Evolutionary conservation across 53 echinoderm and acorn worm genomes (phyloP), one percentile per base, ranked within the genome.

Genomic region (Temnopleurus reevesii): DNA sequence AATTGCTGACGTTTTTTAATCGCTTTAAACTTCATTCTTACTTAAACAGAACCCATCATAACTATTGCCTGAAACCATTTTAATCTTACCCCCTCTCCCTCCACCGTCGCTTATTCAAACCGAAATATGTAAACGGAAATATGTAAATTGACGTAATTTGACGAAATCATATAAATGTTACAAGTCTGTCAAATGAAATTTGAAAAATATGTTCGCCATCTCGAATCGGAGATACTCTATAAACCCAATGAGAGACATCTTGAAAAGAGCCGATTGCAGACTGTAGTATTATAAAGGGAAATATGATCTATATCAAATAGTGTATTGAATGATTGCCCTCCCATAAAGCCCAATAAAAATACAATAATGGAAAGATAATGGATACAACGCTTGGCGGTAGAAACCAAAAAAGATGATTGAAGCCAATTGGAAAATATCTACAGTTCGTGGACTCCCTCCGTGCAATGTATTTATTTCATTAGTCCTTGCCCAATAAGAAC

Each of bases 381-480:
- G 63, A 63, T 63, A 33, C 63, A 63, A 63, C 63, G 63, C 63
- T 63, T 63, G 63, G 63, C 63, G 63, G 63, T 63, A 34, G 63
- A 63, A 33, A 63, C 63, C n/a, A n/a, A 63, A 63, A 63, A 63
- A 63, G 63, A 31, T 63, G 63, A 63, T 63, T 63, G 63, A 63
- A 34, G 30, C 63, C 63, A 63, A 63, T 63, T 63, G 63, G 63
- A 63, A 63, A 63, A 63, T 63, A 34, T 18, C 63, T 63, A 63
- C 63, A 63, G 63, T 63, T 63, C 77, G 46, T 77, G 46, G 44
- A 81, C 81, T 81, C 81, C 81, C 81, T 25, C 81, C 30, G 12
- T 53, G 81, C 81, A 29, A 30, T 53, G 81, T 47, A 45, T 81
- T 81, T 81, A 81, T 81, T 81, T 26, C 55, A 83, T 83, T 83